Evolutionary conservation across 2,888 invertebrate genomes (phyloP).

Genomic region (Aquatica leii): DNA sequence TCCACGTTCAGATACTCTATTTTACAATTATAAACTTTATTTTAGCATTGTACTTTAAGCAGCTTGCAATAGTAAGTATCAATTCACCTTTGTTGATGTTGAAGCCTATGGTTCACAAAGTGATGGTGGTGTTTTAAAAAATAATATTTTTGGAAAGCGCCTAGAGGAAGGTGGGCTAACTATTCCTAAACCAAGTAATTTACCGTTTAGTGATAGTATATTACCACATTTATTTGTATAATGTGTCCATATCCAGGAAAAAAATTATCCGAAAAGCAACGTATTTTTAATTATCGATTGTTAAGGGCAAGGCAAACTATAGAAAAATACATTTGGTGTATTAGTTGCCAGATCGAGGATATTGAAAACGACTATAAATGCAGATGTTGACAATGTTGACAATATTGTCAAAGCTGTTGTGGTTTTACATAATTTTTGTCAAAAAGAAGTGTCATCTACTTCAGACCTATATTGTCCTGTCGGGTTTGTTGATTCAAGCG

Average conservation of each 20-base stretch:
- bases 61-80: conserved; percentile 10
- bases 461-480: not conserved
- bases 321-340: not conserved
- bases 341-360: not conserved
- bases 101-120: no score
- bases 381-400: not conserved
- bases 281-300: not conserved
- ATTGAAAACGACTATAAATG: not conserved
- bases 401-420: conserved; percentile 9
- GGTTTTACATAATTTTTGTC: no score
- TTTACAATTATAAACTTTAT: conserved; percentile 17
- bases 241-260: no score
- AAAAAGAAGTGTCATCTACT: not conserved
- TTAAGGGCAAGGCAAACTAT: not conserved
- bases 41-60: conserved; percentile 17
- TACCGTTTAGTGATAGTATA: not conserved
- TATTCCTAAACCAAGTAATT: not conserved
- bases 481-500: conserved; percentile 1
- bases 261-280: no score
- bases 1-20: conserved; percentile 7
- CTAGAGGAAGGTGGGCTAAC: not conserved
- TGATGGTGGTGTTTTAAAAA: conserved; percentile 18
- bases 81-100: no score
- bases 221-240: not conserved
- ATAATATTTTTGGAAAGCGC: not conserved